phyloP scores from a whole-genome alignment of 2,113 vertebrate species.

The Gymnarchus niloticus region DNA sequence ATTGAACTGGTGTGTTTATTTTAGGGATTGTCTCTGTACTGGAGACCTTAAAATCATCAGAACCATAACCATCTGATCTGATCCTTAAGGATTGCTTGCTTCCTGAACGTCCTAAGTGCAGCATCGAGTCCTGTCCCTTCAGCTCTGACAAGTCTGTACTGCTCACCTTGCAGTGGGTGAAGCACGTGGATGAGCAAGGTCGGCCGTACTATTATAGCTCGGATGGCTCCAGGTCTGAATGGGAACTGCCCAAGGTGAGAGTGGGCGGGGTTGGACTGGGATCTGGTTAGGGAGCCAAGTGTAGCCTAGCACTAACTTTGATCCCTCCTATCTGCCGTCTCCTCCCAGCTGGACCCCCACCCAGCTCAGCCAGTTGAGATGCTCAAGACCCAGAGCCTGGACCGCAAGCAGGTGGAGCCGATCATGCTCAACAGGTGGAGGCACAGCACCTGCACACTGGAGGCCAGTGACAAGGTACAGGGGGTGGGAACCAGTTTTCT shows the following conservation, averaged over 20 bases:
- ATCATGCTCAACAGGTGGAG: conserved; percentile 88
- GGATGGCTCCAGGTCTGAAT: conserved; percentile 86
- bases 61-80: not conserved
- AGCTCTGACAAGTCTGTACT: conserved; percentile 31
- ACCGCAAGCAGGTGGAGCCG: conserved; percentile 77
- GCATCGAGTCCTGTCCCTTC: not conserved
- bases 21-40: not conserved
- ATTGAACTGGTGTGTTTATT: too few relatives aligned
- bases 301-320: not conserved
- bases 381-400: conserved; percentile 85
- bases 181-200: conserved; percentile 84
- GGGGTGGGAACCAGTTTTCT: not conserved
- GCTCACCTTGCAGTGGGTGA: conserved; percentile 76
- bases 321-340: conserved; percentile 16
- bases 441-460: conserved; percentile 76
- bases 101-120: not conserved
- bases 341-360: conserved; percentile 72
- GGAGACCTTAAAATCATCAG: not conserved
- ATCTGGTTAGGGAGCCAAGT: not conserved
- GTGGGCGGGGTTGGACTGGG: not conserved
- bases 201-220: conserved; percentile 87
- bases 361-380: conserved; percentile 72
- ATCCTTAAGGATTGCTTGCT: not conserved
- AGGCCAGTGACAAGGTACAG: conserved; percentile 80
- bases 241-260: conserved; percentile 90